Conservation (phyloP, 2,888 invertebrate genomes). For the Sinelater perroti region DNA sequence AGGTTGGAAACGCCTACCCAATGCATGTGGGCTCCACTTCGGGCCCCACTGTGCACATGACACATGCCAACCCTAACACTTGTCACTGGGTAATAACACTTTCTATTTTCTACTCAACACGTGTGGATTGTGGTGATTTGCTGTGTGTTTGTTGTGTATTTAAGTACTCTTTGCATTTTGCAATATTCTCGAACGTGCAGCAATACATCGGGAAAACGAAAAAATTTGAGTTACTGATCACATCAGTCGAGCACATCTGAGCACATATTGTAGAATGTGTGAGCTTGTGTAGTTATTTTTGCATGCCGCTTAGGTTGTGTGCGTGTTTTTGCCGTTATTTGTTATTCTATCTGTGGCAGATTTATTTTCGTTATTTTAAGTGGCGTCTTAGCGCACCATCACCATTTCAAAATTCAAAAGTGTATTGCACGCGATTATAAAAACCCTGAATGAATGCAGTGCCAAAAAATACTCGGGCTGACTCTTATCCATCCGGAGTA, state of each 20-base stretch:
- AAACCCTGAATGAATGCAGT: slow-evolving; percentile 38
- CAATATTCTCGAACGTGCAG: slow-evolving; percentile 27
- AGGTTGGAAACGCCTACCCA: slow-evolving; percentile 90
- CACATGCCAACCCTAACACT: slow-evolving; percentile 66
- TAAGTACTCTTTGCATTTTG: slow-evolving; percentile 7
- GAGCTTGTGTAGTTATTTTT: slow-evolving; percentile 19
- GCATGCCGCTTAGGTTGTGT: slow-evolving; percentile 15
- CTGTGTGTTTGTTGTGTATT: slow-evolving; percentile 17
- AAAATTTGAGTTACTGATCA: background rate
- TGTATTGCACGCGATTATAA: slow-evolving; percentile 20
- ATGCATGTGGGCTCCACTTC: slow-evolving; percentile 82
- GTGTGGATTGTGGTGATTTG: slow-evolving; percentile 46
- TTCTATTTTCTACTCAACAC: slow-evolving; percentile 42
- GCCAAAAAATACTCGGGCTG: slow-evolving; percentile 33
- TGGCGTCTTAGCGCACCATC: slow-evolving; percentile 22
- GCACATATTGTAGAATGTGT: slow-evolving; percentile 24
- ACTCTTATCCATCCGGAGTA: slow-evolving; percentile 16
- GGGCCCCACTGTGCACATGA: slow-evolving; percentile 72
- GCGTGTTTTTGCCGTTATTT: background rate
- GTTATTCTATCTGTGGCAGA: slow-evolving; percentile 1
- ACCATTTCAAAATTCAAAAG: slow-evolving; percentile 5
- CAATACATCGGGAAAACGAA: background rate
- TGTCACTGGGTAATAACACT: slow-evolving; percentile 76
- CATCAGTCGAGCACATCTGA: background rate
- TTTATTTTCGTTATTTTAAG: slow-evolving; percentile 16